Percentiles rank a stretch among this genome's conserved stretches.
Conservation (phyloP, 2,888 invertebrate species). For the Chirona hameri region DNA sequence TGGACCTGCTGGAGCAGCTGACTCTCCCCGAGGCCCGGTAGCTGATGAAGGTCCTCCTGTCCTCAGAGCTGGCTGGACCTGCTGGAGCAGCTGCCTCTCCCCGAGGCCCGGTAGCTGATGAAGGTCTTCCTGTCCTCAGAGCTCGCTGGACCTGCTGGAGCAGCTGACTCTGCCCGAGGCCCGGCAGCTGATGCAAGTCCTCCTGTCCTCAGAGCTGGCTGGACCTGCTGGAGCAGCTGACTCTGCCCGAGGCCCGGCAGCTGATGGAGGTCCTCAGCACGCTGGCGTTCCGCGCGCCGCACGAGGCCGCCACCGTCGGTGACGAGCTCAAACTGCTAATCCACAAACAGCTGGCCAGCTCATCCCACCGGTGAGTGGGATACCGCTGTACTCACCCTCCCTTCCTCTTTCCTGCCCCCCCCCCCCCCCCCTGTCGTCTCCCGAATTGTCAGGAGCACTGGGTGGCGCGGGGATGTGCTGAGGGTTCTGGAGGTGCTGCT, state of each 20-base stretch:
- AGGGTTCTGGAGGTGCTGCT: no score
- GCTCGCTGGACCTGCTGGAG: conserved; percentile 66
- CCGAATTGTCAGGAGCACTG: no score
- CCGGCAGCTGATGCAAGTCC: conserved; percentile 69
- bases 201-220: conserved; percentile 50
- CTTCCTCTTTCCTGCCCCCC: no score
- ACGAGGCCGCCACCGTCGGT: conserved; percentile 54
- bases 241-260: conserved; percentile 66
- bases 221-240: conserved; percentile 70
- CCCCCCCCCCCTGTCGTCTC: no score
- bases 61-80: no score
- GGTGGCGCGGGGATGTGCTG: no score
- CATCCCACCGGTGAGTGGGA: conserved; percentile 44
- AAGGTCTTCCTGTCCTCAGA: conserved; percentile 38
- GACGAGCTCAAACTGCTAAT: conserved; percentile 80
- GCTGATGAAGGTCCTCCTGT: no score
- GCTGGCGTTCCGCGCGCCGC: conserved; percentile 56
- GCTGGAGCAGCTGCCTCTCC: neutral
- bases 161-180: conserved; percentile 69
- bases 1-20: no score
- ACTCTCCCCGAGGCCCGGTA: no score
- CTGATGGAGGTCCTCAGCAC: conserved; percentile 74
- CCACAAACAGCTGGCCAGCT: conserved; percentile 69
- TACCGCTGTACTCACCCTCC: no score
- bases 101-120: neutral